Evolutionary conservation across 2,888 invertebrate species (phyloP), one percentile per base, ranked within the genome.

Genomic region (Litoditis marina): DNA sequence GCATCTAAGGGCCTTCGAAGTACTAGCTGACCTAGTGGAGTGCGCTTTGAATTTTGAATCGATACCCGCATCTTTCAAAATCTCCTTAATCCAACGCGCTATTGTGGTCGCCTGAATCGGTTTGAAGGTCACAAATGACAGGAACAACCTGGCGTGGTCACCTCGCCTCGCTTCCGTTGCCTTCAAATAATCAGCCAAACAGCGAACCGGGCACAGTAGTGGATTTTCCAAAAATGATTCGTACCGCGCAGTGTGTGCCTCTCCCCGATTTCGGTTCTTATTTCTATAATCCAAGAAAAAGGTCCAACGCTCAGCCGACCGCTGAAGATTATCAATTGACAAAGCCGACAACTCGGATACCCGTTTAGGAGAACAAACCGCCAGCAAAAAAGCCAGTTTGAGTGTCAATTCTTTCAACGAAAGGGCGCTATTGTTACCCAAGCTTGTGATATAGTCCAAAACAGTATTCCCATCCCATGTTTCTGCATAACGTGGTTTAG

Each of bases 401-500:
- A 25, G 27, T 1, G 58, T 58, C 22, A 58, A 1, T 16, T 28
- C 27, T n/a, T 55, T 27, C 22, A 36, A 22, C 1, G 7, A 7
- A 7, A 57, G 25, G 1, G 7, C 13, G 4, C 56, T 27, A 11
- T 54, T 50, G 2, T 50, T 25, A 25, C 58, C 25, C 53, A 11
- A 39, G n/a, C 53, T 25, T 54, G 19, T 32, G 6, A 57, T 27
- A 13, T 13, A 19, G 47, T 4, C 6, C 8, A 57, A 30, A 25
- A 55, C 57, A 16, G 16, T 27, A 3, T 57, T 30, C 4, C n/a
- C 58, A 57, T 57, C 59, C 57, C 57, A 57, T 57, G 53, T 57
- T 2, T 16, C 28, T 3, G 57, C 2, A 53, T 57, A 25, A 57
- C 32, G 55, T 11, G 58, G 58, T 8, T 25, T 27, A 25, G 60